Base-by-base conservation (phyloP, 2,797 vertebrate genomes). In the Eulemur coronatus region DNA sequence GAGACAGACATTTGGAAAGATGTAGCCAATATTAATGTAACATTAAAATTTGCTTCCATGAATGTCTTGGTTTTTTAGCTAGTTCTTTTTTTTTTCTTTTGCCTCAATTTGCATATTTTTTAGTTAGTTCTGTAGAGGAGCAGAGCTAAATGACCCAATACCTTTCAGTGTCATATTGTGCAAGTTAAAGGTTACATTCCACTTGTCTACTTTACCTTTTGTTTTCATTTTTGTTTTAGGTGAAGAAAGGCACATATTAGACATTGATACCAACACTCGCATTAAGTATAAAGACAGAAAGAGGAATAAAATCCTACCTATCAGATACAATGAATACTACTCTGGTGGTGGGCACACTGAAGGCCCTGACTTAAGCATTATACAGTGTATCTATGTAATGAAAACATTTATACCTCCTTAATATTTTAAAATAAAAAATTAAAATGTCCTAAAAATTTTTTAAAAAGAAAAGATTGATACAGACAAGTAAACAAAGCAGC, bases 211-310 rank as follows among this genome's bases (percentile, higher is more conserved):
- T 61, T 82, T 80, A 12, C 7, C 2, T 84, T 87, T 92, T 84
- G 61, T 65, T 95, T 96, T 75, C 10, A 24, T 38, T 95, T 94
- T 70, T 87, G 57, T 81, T 90, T 95, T 72, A 52, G 20, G 20
- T 52, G 41, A 48, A 86, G 46, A 81, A 93, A 94, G 13, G 26
- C 30, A 57, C 5, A 28, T 89, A 8, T 48, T 57, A 48, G 50
- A 7, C 38, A 61, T 26, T 30, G 22, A 76, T 65, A 57, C 5
- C 46, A 88, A 79, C 0, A 26, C 4, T 80, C 20, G 5, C 24
- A 17, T 41, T 87, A 46, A 72, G 57, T 55, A 63, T 30, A 82
- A 43, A 84, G 7, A 90, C 33, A 63, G 63, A 35, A 67, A 67
- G 63, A n/a, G 63, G 63, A 15, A 10, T 35, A 67, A 65, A 8